Percentiles rank a stretch among this genome's conserved stretches.
Evolutionary conservation across 2,888 invertebrate genomes (phyloP).

Genomic region (Drosophila incognita): DNA sequence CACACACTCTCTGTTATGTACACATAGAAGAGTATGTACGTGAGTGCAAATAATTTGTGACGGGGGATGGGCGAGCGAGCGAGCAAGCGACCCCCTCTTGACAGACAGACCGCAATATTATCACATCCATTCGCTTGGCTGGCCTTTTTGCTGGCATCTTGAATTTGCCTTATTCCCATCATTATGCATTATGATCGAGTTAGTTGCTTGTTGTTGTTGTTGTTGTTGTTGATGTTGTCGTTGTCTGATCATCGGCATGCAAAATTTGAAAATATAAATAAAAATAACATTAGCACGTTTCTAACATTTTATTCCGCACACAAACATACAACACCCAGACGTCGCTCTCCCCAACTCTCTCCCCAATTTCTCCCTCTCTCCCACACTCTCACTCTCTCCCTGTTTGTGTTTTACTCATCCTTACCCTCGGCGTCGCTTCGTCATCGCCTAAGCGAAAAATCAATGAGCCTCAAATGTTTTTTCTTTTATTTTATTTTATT

Average conservation of each 20-base stretch:
- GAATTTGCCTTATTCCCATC: neutral
- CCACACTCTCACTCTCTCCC: conserved; percentile 7
- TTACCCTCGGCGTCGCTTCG: conserved; percentile 17
- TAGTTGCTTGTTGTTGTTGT: neutral
- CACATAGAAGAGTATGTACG: conserved; percentile 58
- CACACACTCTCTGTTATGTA: conserved; percentile 44
- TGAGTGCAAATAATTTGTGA: conserved; percentile 62
- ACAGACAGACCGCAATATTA: conserved; percentile 48
- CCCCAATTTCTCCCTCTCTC: conserved; percentile 4
- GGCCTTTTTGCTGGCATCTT: conserved; percentile 20
- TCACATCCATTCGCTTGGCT: conserved; percentile 38
- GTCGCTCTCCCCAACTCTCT: conserved; percentile 14
- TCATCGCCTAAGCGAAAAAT: conserved; percentile 43
- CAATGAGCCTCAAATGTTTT: conserved; percentile 50
- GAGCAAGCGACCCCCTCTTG: conserved; percentile 11
- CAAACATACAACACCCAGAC: conserved; percentile 6
- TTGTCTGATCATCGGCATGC: conserved; percentile 6
- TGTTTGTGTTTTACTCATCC: conserved; percentile 35
- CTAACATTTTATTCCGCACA: conserved; percentile 3
- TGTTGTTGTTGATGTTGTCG: neutral
- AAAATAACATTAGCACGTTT: conserved; percentile 13
- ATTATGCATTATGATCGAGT: conserved; percentile 41
- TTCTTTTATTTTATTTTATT: conserved; percentile 36
- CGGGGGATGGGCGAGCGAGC: conserved; percentile 33
- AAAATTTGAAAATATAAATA: neutral